These are phyloP conservation scores for Mesembrinibis cayennensis DNA, from an alignment of 2,113 vertebrate genomes.

Conservation along the genomic window DNA sequence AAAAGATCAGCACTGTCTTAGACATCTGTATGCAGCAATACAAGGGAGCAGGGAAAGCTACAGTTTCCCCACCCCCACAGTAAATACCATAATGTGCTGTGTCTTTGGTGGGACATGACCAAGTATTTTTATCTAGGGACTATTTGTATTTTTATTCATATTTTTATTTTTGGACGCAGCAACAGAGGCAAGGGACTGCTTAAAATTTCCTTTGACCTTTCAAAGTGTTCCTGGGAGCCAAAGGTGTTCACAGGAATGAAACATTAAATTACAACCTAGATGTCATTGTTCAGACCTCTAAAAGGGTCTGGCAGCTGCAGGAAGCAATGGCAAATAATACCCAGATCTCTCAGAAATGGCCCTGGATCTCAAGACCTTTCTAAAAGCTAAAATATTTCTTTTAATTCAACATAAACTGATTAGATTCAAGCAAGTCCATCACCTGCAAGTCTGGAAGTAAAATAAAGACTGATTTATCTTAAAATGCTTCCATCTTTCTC, in stretches of 20 bases:
- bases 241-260: constrained; percentile 47
- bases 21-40: neutral
- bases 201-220: constrained; percentile 59
- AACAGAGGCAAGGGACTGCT: neutral
- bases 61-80: neutral
- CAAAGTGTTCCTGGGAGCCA: constrained; percentile 32
- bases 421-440: neutral
- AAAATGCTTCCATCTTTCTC: neutral
- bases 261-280: constrained; percentile 44
- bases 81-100: neutral
- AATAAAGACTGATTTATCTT: neutral
- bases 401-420: neutral
- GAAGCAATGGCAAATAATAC: neutral
- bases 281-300: constrained; percentile 11
- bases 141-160: neutral
- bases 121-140: neutral
- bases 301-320: neutral
- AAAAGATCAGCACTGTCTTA: neutral
- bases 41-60: neutral
- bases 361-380: neutral
- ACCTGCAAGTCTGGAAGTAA: neutral
- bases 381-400: neutral
- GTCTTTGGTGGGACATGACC: neutral
- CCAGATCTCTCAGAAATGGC: neutral
- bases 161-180: constrained; percentile 7